Percentiles rank a stretch among this genome's conserved stretches.
phyloP scores from a whole-genome alignment of 2,113 vertebrate genomes.

The Pangasianodon hypophthalmus region DNA sequence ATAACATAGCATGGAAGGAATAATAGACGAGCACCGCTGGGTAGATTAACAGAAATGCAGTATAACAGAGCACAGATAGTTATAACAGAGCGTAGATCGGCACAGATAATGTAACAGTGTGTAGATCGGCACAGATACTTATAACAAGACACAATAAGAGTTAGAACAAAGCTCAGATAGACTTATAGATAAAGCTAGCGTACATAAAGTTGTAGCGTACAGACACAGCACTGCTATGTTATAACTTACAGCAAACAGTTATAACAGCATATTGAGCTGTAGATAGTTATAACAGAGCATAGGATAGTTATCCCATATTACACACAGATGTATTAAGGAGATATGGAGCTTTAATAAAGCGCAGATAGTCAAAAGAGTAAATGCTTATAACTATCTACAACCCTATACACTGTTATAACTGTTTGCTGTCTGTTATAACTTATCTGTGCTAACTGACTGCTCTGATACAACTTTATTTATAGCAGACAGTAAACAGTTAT shows the following conservation, averaged over 20 bases:
- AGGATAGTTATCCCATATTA: not conserved
- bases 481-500: not conserved
- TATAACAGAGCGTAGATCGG: not conserved
- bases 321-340: not conserved
- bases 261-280: not conserved
- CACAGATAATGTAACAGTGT: not conserved
- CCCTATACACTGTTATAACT: not conserved
- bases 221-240: not conserved
- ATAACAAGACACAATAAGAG: not conserved
- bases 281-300: not conserved
- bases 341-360: too few species aligned
- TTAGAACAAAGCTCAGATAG: too few species aligned
- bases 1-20: not conserved
- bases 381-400: not conserved
- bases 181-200: not conserved
- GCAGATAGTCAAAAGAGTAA: too few species aligned
- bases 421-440: too few species aligned
- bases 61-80: not conserved
- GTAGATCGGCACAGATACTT: not conserved
- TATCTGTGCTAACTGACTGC: not conserved
- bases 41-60: not conserved
- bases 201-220: not conserved
- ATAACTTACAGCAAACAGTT: not conserved
- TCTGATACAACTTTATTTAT: not conserved
- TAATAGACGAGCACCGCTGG: not conserved